Evolutionary conservation across 2,797 vertebrate species (phyloP).

Genomic region (Halcyon badia): DNA sequence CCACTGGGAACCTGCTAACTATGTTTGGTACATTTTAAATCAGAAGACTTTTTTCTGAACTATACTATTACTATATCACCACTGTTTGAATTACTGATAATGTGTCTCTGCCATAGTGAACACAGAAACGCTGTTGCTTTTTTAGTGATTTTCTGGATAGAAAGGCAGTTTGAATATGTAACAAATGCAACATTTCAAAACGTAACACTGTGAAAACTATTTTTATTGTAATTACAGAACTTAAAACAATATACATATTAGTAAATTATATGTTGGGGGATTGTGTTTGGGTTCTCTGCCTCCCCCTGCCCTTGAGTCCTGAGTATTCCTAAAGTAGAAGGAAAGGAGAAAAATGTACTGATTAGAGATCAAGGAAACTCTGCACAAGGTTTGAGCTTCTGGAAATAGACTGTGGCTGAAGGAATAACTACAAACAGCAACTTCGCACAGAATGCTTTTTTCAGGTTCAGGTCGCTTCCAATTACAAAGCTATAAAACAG

Average conservation of each 20-base stretch:
- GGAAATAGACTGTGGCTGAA: neutral
- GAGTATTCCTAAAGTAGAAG: neutral
- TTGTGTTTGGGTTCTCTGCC: neutral
- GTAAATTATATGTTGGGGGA: neutral
- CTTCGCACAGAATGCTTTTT: neutral
- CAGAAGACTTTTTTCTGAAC: neutral
- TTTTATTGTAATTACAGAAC: neutral
- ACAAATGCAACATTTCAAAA: neutral
- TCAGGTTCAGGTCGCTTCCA: conserved; percentile 35
- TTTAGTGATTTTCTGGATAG: neutral
- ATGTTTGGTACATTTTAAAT: neutral
- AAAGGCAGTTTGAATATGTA: neutral
- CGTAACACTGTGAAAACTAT: neutral
- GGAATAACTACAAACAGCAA: neutral
- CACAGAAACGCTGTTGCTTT: neutral
- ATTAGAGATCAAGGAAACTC: neutral
- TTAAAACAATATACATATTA: neutral
- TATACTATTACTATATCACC: neutral
- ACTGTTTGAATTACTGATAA: neutral
- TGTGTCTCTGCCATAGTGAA: neutral
- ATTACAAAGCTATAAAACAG: conserved; percentile 47
- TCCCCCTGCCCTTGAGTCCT: neutral
- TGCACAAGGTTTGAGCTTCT: neutral
- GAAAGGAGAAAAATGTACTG: neutral
- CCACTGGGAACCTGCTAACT: neutral